A percentile compares a stretch with the other conserved stretches of the same genome.
phyloP scores from a whole-genome alignment of 1,140 invertebrate species.

The Amyelois transitella region DNA sequence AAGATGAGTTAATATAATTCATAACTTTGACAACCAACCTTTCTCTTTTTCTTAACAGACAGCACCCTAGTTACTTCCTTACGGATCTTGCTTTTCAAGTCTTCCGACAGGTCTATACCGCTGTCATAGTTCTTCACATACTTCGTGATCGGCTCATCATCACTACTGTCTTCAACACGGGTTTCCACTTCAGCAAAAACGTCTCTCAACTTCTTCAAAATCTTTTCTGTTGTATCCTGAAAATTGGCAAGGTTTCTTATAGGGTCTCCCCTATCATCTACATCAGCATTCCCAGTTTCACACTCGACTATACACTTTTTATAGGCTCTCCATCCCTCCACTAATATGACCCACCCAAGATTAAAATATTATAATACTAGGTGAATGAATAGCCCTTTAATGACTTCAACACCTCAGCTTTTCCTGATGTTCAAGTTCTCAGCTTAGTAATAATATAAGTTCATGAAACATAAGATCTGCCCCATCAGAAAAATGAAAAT shows the following conservation, averaged over 20 bases:
- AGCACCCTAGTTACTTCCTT: slow-evolving; percentile 42
- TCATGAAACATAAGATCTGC: no score
- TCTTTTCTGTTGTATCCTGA: slow-evolving; percentile 30
- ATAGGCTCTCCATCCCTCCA: no score
- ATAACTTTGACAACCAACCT: background rate
- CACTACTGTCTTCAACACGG: slow-evolving; percentile 20
- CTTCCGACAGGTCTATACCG: slow-evolving; percentile 44
- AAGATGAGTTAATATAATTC: background rate
- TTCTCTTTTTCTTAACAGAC: slow-evolving; percentile 13
- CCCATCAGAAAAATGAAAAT: no score
- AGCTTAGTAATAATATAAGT: no score
- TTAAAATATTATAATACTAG: no score
- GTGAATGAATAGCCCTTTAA: no score
- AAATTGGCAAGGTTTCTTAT: slow-evolving; percentile 4
- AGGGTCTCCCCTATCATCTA: no score
- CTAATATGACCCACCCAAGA: no score
- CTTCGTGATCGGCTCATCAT: slow-evolving; percentile 62
- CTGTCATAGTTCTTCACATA: slow-evolving; percentile 44
- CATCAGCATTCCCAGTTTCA: no score
- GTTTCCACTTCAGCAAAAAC: background rate
- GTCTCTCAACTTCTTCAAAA: slow-evolving; percentile 27
- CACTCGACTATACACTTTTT: background rate
- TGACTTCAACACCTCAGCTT: no score
- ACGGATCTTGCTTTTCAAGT: slow-evolving; percentile 40
- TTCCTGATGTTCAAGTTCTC: no score